These are phyloP conservation scores for Chloroceryle inda DNA, from an alignment of 2,797 vertebrate genomes.

Conservation along the genomic window DNA sequence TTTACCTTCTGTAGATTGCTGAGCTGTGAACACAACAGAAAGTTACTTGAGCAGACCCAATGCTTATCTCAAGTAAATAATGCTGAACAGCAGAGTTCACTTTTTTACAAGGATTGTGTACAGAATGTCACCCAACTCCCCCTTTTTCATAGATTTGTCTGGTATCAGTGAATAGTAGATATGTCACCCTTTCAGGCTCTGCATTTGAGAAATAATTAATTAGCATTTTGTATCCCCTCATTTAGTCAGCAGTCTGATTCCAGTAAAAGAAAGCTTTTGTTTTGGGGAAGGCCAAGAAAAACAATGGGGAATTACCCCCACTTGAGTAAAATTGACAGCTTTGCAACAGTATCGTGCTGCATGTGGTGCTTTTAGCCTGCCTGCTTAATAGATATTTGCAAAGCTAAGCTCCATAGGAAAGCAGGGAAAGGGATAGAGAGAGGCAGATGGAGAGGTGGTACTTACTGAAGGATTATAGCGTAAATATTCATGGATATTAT, in stretches of 20 bases:
- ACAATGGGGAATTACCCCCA: constrained; percentile 15
- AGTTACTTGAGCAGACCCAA: neutral
- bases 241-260: constrained; percentile 7
- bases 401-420: neutral
- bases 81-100: neutral
- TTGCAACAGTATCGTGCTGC: constrained; percentile 37
- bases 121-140: neutral
- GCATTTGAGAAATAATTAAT: neutral
- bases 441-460: constrained; percentile 37
- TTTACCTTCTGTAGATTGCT: neutral
- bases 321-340: constrained; percentile 14
- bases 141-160: neutral
- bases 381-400: constrained; percentile 24
- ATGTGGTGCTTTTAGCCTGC: constrained; percentile 16
- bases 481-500: constrained; percentile 60
- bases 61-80: neutral
- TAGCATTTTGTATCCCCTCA: constrained; percentile 8
- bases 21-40: neutral
- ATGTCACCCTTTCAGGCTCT: neutral
- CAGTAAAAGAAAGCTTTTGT: constrained; percentile 51
- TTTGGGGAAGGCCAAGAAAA: constrained; percentile 27
- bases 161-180: neutral
- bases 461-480: constrained; percentile 4
- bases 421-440: neutral
- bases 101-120: neutral